These are phyloP conservation scores for Pegoplata infirma DNA, from an alignment of 2,888 invertebrate species.

Conservation along the genomic window DNA sequence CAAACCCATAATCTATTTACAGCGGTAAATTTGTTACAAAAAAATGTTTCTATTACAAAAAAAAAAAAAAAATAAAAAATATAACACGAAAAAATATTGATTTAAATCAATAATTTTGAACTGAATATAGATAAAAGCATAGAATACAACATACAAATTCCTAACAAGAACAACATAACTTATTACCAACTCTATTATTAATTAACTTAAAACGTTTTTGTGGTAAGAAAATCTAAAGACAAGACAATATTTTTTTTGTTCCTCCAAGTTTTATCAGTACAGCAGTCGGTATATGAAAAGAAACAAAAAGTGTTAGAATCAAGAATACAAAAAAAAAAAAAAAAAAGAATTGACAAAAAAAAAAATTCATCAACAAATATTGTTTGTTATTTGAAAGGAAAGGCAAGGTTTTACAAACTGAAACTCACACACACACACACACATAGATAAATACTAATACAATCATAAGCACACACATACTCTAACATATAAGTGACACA, in stretches of 20 bases:
- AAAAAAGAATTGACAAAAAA: conserved; percentile 32
- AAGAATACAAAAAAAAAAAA: conserved; percentile 18
- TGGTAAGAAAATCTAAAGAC: conserved; percentile 54
- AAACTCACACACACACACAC: background rate
- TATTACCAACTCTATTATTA: conserved; percentile 65
- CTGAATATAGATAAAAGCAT: conserved; percentile 38
- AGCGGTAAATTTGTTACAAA: conserved; percentile 16
- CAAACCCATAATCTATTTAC: conserved; percentile 22
- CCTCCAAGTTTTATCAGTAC: conserved; percentile 46
- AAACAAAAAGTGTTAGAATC: conserved; percentile 47
- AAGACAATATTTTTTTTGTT: conserved; percentile 47
- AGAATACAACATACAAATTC: conserved; percentile 16
- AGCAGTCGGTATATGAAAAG: conserved; percentile 58
- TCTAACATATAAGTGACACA: too few relatives aligned
- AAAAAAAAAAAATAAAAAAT: too few relatives aligned
- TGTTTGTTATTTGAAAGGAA: conserved; percentile 37
- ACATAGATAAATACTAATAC: background rate
- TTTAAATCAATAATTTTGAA: conserved; percentile 49
- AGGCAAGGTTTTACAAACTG: conserved; percentile 21
- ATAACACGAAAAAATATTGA: conserved; percentile 25
- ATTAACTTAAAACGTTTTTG: conserved; percentile 74
- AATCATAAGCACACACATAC: background rate
- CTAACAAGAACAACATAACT: conserved; percentile 25
- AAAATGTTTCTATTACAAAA: background rate
- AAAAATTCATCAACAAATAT: conserved; percentile 49